Base-by-base conservation (phyloP, 2,797 vertebrate genomes). In the Tangara arthus region DNA sequence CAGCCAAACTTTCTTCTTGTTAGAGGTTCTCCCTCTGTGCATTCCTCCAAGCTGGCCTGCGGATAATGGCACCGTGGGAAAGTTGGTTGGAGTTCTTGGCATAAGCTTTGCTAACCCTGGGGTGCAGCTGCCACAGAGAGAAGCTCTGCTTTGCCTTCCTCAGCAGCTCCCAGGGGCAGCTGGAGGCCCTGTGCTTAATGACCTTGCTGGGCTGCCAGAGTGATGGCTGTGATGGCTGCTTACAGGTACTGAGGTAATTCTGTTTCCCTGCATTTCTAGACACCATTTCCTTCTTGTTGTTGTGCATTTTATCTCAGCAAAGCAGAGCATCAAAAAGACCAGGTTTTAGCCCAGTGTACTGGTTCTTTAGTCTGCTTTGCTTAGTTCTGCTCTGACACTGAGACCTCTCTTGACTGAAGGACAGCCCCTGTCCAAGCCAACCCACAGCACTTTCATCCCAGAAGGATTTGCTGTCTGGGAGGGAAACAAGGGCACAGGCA, bases 331-430 rank as follows among this genome's bases (percentile, higher is more conserved):
- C 15, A 21, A 13, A 49, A 56, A 35, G 50, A 52, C 15, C 30
- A 46, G 28, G 16, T 52, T 64, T 59, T 52, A 88, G 11, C 21
- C 34, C 21, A 20, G 18, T 28, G 37, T 52, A 12, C 11, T 70
- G 13, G 4, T 39, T 82, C 13, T 86, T 71, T 9, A 69, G n/a
- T 15, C 41, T 76, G 26, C 32, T 22, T 83, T 52, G 55, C 6
- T 26, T 0, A 0, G 35, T 3, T 86, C 35, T 61, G 32, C 9
- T 55, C 26, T 12, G 8, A 21, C 7, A 11, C 1, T n/a, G 16
- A 83, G 32, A 55, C 20, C 39, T 71, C 5, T 32, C 35, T 52
- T 56, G 19, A 18, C 32, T 39, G 75, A 70, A 82, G 44, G 30
- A 17, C 24, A 47, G 22, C 5, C 15, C 8, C 6, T n/a, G 16